A percentile compares a stretch with the other conserved stretches of the same genome.
Conservation (phyloP, 2,888 invertebrate species). For the Frankliniella intonsa region DNA sequence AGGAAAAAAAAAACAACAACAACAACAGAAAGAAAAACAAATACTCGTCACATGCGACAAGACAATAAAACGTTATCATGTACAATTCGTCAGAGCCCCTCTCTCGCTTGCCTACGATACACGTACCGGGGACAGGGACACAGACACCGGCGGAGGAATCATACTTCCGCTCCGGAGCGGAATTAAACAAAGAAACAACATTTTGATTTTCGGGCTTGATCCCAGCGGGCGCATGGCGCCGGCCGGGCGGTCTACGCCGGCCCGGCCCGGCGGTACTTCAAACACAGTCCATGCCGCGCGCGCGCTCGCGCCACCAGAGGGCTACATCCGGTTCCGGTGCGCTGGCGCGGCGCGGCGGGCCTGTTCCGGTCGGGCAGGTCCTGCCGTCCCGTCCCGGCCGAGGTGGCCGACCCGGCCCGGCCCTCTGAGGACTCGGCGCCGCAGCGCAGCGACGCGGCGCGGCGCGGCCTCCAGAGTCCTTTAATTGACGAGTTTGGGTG, state of each 20-base stretch:
- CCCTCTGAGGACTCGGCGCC: background rate
- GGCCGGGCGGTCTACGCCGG: background rate
- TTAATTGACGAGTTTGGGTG: background rate
- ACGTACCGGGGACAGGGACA: background rate
- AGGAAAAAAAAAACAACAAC: background rate
- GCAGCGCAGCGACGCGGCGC: no score
- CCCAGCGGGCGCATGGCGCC: background rate
- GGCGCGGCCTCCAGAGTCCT: no score
- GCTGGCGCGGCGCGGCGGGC: no score
- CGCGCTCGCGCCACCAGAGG: no score
- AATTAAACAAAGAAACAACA: background rate
- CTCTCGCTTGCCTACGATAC: background rate
- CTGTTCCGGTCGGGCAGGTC: background rate
- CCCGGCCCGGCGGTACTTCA: background rate
- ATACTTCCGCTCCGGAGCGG: background rate
- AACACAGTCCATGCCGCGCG: no score
- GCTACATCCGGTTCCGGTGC: no score
- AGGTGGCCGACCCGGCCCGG: no score
- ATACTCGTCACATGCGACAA: background rate
- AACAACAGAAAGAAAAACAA: background rate
- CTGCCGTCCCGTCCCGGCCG: no score
- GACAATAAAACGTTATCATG: background rate
- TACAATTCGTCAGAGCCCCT: background rate
- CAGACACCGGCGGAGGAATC: background rate
- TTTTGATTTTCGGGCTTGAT: conserved; percentile 13